phyloP scores from a whole-genome alignment of 2,888 invertebrate genomes.

The Leptinotarsa tumamoca region DNA sequence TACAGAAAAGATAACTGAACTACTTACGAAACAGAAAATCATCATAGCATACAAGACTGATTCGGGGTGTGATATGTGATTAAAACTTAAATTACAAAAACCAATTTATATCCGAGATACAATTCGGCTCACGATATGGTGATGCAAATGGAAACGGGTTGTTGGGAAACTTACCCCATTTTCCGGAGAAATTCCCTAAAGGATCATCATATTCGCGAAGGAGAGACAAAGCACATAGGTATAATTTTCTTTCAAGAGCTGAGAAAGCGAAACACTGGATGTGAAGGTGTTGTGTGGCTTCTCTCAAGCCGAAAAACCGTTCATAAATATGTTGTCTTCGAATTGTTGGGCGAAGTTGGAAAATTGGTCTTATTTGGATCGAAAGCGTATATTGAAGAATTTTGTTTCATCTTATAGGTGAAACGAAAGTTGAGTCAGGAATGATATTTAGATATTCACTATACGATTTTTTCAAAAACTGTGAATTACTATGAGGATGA shows the following conservation, averaged over 20 bases:
- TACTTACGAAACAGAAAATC: too few relatives aligned
- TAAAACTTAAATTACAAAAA: conserved; percentile 26
- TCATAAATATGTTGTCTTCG: conserved; percentile 12
- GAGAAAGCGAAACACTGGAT: conserved; percentile 15
- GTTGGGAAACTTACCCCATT: conserved; percentile 31
- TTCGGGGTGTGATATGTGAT: conserved; percentile 15
- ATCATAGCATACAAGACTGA: too few relatives aligned
- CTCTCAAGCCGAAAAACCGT: neutral
- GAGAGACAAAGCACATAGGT: conserved; percentile 27
- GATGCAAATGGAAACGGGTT: conserved; percentile 29
- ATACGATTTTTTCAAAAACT: too few relatives aligned
- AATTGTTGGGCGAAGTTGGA: conserved; percentile 1
- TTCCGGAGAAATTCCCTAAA: conserved; percentile 32
- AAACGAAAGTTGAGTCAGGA: too few relatives aligned
- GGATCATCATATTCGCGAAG: conserved; percentile 31
- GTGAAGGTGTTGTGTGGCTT: conserved; percentile 15
- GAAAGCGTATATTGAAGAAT: conserved; percentile 8
- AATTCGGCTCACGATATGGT: conserved; percentile 19
- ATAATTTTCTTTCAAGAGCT: conserved; percentile 16
- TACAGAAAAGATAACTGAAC: too few relatives aligned
- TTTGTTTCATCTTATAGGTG: neutral
- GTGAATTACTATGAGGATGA: too few relatives aligned
- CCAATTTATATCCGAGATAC: conserved; percentile 14
- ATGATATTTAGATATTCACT: too few relatives aligned
- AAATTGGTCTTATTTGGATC: neutral